Conservation (phyloP, 1,140 invertebrate species). For the Bombus huntii region DNA sequence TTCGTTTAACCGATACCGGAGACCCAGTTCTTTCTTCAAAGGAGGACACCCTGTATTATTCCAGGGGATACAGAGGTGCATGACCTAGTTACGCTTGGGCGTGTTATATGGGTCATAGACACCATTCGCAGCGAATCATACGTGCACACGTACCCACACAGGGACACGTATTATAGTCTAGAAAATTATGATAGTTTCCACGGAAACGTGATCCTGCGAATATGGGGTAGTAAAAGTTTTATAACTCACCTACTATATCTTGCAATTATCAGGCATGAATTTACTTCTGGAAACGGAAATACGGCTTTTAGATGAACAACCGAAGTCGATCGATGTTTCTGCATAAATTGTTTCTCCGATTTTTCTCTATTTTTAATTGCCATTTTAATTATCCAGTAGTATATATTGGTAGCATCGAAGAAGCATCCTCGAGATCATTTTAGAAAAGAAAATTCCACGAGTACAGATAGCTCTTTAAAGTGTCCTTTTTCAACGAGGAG, state of each 20-base stretch:
- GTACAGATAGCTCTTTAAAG: not conserved
- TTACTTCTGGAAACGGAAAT: not conserved
- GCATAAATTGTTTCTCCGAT: not conserved
- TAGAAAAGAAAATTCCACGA: not conserved
- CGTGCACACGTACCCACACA: conserved; percentile 14
- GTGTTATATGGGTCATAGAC: conserved; percentile 81
- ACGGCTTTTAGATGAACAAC: not conserved
- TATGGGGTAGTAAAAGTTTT: conserved; percentile 46
- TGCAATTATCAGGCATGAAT: not conserved
- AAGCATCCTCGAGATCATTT: not conserved
- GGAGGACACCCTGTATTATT: conserved; percentile 79
- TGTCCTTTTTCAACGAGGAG: not conserved
- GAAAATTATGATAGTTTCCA: conserved; percentile 49
- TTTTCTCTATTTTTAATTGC: not conserved
- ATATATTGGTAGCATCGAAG: not conserved
- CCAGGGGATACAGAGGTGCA: conserved; percentile 80
- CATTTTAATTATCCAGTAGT: not conserved
- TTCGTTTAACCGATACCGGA: not conserved
- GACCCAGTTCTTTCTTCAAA: conserved; percentile 30
- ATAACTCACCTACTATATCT: not conserved
- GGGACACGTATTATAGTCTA: not conserved
- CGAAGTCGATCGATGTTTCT: not conserved
- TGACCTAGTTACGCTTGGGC: conserved; percentile 79
- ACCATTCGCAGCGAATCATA: conserved; percentile 72
- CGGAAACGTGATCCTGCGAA: conserved; percentile 43